Percentiles rank a stretch among this genome's conserved stretches.
phyloP scores from a whole-genome alignment of 2,113 vertebrate species.

The Rutilus rutilus region DNA sequence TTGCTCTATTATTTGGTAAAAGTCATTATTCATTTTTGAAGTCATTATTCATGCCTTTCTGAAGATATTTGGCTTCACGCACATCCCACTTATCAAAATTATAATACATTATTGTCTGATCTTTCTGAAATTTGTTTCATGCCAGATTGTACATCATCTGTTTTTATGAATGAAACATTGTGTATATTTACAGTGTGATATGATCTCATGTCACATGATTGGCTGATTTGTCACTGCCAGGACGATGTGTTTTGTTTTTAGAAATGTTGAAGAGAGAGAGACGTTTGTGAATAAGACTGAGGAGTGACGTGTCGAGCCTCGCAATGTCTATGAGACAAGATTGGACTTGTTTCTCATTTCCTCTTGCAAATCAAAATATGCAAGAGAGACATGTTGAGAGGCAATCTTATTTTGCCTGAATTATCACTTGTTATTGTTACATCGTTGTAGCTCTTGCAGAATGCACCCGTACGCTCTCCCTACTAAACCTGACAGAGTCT shows the following conservation, averaged over 20 bases:
- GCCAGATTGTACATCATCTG: constrained; percentile 22
- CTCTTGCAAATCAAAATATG: constrained; percentile 46
- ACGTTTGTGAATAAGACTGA: not conserved
- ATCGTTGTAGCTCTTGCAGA: not conserved
- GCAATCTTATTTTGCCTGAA: constrained; percentile 20
- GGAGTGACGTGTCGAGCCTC: not conserved
- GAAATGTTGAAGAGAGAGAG: not conserved
- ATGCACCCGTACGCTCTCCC: not conserved
- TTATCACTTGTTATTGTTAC: constrained; percentile 39
- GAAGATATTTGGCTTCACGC: not conserved
- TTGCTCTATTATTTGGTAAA: not conserved
- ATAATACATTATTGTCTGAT: constrained; percentile 13
- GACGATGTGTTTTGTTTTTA: not conserved
- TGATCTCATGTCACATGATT: constrained; percentile 5
- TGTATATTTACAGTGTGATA: constrained; percentile 27
- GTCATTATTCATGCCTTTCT: not conserved
- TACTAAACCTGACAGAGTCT: not conserved
- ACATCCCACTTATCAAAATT: not conserved
- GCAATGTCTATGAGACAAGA: constrained; percentile 16
- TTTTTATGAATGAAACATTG: constrained; percentile 11
- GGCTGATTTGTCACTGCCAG: constrained; percentile 8
- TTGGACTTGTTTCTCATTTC: constrained; percentile 50
- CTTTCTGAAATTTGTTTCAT: not conserved
- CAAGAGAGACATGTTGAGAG: constrained; percentile 45
- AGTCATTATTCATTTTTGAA: not conserved